Percentiles rank a stretch among this genome's conserved stretches.
Conservation (phyloP, 1,140 invertebrate species). For the Drosophila carrolli region DNA sequence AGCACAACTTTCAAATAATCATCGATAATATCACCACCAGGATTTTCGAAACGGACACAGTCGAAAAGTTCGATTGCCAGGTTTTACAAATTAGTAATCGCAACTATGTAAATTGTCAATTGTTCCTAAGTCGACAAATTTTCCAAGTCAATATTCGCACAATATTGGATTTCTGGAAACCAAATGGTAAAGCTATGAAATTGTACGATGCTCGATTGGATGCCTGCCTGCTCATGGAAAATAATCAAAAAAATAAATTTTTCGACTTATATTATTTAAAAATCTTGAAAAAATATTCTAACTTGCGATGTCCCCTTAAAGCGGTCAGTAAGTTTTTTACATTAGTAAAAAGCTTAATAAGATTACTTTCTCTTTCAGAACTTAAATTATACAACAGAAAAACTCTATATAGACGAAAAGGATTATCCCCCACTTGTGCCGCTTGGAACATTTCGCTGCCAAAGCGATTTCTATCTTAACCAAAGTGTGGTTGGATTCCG, state of each 20-base stretch:
- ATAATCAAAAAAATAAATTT: slow-evolving; percentile 34
- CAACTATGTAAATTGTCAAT: no score
- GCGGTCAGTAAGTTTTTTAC: slow-evolving; percentile 26
- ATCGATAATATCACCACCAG: no score
- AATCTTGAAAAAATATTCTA: slow-evolving; percentile 15
- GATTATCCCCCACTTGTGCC: slow-evolving; percentile 44
- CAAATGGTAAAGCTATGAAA: slow-evolving; percentile 20
- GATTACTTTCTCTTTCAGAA: slow-evolving; percentile 10
- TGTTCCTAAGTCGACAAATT: no score
- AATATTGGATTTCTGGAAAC: slow-evolving; percentile 27
- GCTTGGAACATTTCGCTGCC: slow-evolving; percentile 12
- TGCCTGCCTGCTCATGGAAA: slow-evolving; percentile 30
- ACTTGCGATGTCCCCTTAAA: slow-evolving; percentile 38
- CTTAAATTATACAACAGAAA: slow-evolving; percentile 18
- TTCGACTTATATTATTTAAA: slow-evolving; percentile 32
- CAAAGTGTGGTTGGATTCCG: slow-evolving; percentile 5
- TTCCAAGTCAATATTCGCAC: no score
- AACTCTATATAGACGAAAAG: slow-evolving; percentile 26
- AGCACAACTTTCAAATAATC: no score
- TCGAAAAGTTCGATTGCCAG: no score
- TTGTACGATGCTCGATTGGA: slow-evolving; percentile 28
- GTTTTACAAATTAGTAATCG: no score
- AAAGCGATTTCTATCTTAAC: slow-evolving; percentile 22
- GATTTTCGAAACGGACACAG: no score
- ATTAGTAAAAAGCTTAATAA: background rate